Evolutionary conservation across 2,888 invertebrate species (phyloP), one percentile per base, ranked within the genome.

Genomic region (Phortica magna): DNA sequence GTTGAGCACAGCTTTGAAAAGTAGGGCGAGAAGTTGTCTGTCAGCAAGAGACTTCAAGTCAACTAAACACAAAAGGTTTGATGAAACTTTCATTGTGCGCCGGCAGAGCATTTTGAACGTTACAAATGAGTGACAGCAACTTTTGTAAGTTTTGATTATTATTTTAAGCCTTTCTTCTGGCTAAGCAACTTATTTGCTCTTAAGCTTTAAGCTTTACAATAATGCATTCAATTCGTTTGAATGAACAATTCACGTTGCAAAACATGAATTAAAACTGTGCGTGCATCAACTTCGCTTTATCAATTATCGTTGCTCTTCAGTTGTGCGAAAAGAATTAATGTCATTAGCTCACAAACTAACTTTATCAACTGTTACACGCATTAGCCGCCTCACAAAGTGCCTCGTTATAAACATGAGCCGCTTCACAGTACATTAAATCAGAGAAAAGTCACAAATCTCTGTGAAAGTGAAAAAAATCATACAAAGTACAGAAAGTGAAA

Each of bases 341-440:
- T 48, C 48, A 48, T 48, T 48, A 48, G 48, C 9, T 48, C 10
- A 9, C 48, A 48, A 48, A 48, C 31, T 31, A 31, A 31, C 31
- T 31, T 31, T 31, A 31, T 31, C 31, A 31, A 31, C 31, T 31
- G 31, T 31, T 31, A 31, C 31, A 31, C 31, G 31, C 31, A 31
- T 31, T 31, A 31, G 3, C 31, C 31, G 1, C 31, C 2, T 31
- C 31, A 3, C 31, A 31, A 31, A 31, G 31, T 31, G 31, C 3
- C 31, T 31, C 31, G 31, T 31, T 31, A 48, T 3, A 14, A 48
- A 71, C 48, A 31, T 53, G 22, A 10, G 31, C 53, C 79, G 77
- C 81, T 84, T 83, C 79, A 82, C 80, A 83, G 71, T 78, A 77
- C 84, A 83, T 83, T 84, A 84, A 83, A 83, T 83, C 79, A 82